Evolutionary conservation across 1,140 invertebrate species (phyloP).

Genomic region (Pollicipes pollicipes): DNA sequence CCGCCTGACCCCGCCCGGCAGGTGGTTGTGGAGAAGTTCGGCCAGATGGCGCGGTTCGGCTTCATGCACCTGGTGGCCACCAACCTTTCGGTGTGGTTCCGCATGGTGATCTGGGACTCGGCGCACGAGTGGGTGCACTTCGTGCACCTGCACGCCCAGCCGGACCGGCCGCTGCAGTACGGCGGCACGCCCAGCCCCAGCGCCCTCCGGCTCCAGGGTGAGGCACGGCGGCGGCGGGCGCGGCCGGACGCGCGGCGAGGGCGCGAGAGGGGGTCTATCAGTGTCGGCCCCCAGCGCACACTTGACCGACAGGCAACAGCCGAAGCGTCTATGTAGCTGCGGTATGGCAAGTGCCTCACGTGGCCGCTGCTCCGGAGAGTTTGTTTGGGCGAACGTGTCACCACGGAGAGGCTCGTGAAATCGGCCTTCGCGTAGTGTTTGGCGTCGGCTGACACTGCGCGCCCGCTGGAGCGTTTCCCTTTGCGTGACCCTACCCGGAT

Average conservation of each 20-base stretch:
- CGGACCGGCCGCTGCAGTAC: conserved; percentile 5
- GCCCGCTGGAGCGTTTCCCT: no score
- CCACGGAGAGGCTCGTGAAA: no score
- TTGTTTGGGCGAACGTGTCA: no score
- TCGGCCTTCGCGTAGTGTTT: no score
- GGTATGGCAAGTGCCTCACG: no score
- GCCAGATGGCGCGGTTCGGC: conserved; percentile 35
- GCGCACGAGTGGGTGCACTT: conserved; percentile 21
- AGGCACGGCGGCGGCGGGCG: neutral
- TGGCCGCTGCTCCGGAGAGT: no score
- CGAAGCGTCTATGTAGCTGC: no score
- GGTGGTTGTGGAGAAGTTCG: conserved; percentile 38
- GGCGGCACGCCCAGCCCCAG: neutral
- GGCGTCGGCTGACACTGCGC: no score
- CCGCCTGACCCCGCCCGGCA: conserved; percentile 14
- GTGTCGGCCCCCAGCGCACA: neutral
- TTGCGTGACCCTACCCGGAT: no score
- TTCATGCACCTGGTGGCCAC: conserved; percentile 42
- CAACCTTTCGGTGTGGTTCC: conserved; percentile 39
- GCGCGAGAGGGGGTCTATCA: neutral
- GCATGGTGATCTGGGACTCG: conserved; percentile 41
- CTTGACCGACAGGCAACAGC: no score
- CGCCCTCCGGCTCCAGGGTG: neutral
- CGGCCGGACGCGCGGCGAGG: neutral
- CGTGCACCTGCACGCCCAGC: conserved; percentile 15